phyloP scores from a whole-genome alignment of 2,888 invertebrate genomes.

The Campaea margaritaria region DNA sequence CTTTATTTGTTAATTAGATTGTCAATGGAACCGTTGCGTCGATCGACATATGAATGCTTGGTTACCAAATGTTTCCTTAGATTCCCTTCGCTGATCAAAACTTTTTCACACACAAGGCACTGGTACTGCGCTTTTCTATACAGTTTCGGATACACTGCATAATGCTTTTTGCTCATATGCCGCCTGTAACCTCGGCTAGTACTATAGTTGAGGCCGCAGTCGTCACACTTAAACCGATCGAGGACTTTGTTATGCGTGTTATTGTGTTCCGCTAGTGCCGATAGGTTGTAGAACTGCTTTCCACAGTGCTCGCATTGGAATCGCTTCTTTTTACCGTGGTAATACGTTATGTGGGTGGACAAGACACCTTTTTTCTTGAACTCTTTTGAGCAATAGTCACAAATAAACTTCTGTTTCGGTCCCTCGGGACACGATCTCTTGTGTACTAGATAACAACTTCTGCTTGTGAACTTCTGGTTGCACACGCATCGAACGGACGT shows the following conservation, averaged over 20 bases:
- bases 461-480: constrained; percentile 49
- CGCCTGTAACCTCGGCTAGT: constrained; percentile 56
- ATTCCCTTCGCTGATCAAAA: constrained; percentile 33
- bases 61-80: constrained; percentile 36
- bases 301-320: constrained; percentile 62
- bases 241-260: constrained; percentile 53
- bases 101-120: constrained; percentile 33
- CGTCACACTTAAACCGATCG: constrained; percentile 55
- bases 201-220: constrained; percentile 55
- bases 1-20: too few relatives aligned
- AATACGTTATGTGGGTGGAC: constrained; percentile 48
- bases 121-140: constrained; percentile 24
- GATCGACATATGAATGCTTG: constrained; percentile 27
- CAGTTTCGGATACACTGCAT: constrained; percentile 21
- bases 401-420: constrained; percentile 47
- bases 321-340: constrained; percentile 44
- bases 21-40: too few relatives aligned
- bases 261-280: constrained; percentile 56
- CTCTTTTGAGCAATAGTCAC: constrained; percentile 58
- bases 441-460: constrained; percentile 54
- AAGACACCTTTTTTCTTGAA: constrained; percentile 49
- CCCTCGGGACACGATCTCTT: constrained; percentile 17
- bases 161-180: constrained; percentile 46
- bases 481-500: constrained; percentile 51
- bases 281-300: constrained; percentile 50